Conservation (phyloP, 2,797 vertebrate genomes). For the Myripristis jacobus region DNA sequence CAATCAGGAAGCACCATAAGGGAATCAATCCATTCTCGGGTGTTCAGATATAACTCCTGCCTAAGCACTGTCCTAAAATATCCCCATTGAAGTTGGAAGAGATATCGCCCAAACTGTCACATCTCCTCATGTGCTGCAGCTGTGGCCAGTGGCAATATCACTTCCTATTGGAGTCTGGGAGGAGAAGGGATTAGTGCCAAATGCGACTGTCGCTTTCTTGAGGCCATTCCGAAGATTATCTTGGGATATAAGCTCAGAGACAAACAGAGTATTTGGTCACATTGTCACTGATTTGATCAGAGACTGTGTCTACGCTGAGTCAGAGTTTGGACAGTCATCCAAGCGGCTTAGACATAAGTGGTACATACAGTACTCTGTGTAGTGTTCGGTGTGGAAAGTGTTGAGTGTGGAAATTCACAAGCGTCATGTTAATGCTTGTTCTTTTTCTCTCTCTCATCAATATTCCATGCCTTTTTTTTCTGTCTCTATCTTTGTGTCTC, state of each 20-base stretch:
- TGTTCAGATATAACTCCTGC: constrained; percentile 43
- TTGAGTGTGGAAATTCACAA: constrained; percentile 15
- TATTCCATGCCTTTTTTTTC: constrained; percentile 2
- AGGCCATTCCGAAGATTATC: constrained; percentile 62
- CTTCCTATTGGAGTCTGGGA: constrained; percentile 38
- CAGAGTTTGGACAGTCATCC: constrained; percentile 39
- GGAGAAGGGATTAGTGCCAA: constrained; percentile 58
- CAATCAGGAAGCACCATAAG: constrained; percentile 39
- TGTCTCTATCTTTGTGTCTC: neutral
- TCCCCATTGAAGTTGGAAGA: constrained; percentile 51
- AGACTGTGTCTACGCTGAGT: constrained; percentile 31
- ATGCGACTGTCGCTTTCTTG: constrained; percentile 48
- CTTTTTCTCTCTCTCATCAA: constrained; percentile 7
- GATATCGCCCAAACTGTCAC: constrained; percentile 48
- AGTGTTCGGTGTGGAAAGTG: neutral
- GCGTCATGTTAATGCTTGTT: constrained; percentile 8
- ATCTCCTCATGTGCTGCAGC: constrained; percentile 46
- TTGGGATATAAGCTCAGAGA: constrained; percentile 53
- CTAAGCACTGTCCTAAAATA: constrained; percentile 54
- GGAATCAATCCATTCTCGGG: constrained; percentile 42
- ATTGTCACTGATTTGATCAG: constrained; percentile 39
- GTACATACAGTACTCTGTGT: constrained; percentile 6
- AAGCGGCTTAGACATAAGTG: constrained; percentile 44
- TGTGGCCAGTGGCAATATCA: constrained; percentile 45
- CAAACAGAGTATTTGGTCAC: constrained; percentile 51